phyloP scores from a whole-genome alignment of 2,888 invertebrate species.

The Cephus spinipes region DNA sequence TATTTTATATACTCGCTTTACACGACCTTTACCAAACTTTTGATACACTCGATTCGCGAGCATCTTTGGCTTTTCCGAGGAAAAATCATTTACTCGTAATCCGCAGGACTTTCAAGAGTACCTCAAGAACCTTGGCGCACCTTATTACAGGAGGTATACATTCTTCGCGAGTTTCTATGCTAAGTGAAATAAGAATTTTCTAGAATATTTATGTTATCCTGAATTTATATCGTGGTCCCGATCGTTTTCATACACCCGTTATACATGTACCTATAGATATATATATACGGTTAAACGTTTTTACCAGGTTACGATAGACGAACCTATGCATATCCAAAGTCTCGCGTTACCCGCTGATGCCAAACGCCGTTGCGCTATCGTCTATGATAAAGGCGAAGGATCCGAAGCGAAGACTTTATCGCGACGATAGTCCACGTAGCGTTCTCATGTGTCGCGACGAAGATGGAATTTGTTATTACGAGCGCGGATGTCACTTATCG shows the following conservation, averaged over 20 bases:
- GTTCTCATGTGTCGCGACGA: background rate
- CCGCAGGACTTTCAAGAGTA: background rate
- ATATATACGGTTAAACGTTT: background rate
- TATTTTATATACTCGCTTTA: background rate
- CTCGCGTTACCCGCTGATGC: background rate
- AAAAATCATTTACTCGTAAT: background rate
- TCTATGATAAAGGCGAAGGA: background rate
- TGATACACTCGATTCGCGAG: background rate
- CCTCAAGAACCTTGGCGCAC: background rate
- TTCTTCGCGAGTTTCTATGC: background rate
- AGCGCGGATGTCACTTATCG: constrained; percentile 1
- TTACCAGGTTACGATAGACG: background rate
- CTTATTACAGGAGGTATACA: background rate
- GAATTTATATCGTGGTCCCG: background rate
- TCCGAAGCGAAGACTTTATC: background rate
- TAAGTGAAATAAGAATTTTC: background rate
- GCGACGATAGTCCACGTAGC: background rate
- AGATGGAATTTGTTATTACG: background rate
- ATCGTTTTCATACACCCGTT: background rate
- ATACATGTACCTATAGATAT: background rate
- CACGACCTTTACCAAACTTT: background rate
- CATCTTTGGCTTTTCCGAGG: too few species aligned
- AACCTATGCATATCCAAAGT: background rate
- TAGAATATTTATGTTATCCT: background rate
- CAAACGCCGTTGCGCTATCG: background rate